A percentile compares a stretch with the other conserved stretches of the same genome.
These are phyloP conservation scores for Rhadinocentrus ornatus DNA, from an alignment of 2,797 vertebrate genomes.

Conservation along the genomic window DNA sequence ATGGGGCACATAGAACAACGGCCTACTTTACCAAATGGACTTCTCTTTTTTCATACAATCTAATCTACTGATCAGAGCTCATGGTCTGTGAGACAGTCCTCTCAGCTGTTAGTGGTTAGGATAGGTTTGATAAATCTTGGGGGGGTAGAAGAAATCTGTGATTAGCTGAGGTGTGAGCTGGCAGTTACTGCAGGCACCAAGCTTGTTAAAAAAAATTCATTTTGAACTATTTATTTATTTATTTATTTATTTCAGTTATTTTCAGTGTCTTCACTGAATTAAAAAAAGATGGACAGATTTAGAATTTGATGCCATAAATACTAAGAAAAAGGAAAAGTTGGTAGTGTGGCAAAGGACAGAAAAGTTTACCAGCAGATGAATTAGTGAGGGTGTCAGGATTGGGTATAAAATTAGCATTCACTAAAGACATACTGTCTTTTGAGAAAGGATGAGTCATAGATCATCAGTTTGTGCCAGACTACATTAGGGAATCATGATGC, in stretches of 20 bases:
- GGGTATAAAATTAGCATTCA: background rate
- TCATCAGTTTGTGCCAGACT: background rate
- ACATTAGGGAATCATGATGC: background rate
- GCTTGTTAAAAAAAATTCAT: background rate
- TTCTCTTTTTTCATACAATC: conserved; percentile 50
- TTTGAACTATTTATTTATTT: background rate
- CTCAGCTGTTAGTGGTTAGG: conserved; percentile 31
- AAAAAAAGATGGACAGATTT: background rate
- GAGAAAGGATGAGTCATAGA: background rate
- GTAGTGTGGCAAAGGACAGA: background rate
- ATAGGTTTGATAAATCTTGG: conserved; percentile 21
- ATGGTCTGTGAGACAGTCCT: conserved; percentile 29
- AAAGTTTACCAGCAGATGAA: background rate
- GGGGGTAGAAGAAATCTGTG: conserved; percentile 19
- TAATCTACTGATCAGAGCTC: conserved; percentile 55
- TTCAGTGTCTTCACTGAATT: background rate
- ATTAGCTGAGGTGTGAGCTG: conserved; percentile 24
- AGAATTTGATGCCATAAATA: background rate
- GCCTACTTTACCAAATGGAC: conserved; percentile 75
- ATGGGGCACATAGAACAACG: conserved; percentile 75
- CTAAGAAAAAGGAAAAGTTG: background rate
- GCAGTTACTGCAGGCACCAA: background rate
- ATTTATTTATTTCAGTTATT: background rate
- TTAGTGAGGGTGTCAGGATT: background rate
- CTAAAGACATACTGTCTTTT: background rate